phyloP scores from a whole-genome alignment of 2,888 invertebrate genomes.

The Sisyra nigra region DNA sequence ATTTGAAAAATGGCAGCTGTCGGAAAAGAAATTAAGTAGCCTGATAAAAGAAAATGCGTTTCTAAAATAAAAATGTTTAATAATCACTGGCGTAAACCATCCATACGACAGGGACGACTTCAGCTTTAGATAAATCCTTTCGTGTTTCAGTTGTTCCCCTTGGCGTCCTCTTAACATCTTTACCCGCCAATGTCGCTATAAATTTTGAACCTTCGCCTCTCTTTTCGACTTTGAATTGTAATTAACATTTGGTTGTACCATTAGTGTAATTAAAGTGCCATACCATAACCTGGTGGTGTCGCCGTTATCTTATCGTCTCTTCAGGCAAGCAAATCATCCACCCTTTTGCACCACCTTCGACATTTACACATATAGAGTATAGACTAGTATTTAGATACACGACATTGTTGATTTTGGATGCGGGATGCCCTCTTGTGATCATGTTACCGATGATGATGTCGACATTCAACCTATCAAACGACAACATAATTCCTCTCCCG shows the following conservation, averaged over 20 bases:
- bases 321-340: slow-evolving; percentile 17
- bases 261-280: slow-evolving; percentile 63
- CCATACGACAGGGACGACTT: slow-evolving; percentile 1
- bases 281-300: slow-evolving; percentile 40
- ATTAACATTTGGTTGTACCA: slow-evolving; percentile 60
- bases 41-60: too few species aligned
- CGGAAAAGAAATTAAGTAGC: too few species aligned
- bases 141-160: slow-evolving; percentile 6
- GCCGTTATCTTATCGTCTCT: slow-evolving; percentile 26
- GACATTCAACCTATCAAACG: too few species aligned
- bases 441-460: too few species aligned
- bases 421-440: too few species aligned
- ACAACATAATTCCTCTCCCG: too few species aligned
- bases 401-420: too few species aligned
- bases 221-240: slow-evolving; percentile 40
- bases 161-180: slow-evolving; percentile 10
- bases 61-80: too few species aligned
- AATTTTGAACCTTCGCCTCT: slow-evolving; percentile 28
- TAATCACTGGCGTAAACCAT: background rate
- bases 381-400: too few species aligned
- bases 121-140: slow-evolving; percentile 8
- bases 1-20: too few species aligned
- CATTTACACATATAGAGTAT: background rate
- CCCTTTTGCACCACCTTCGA: slow-evolving; percentile 9
- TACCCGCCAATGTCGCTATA: slow-evolving; percentile 19